Evolutionary conservation across 2,888 invertebrate genomes (phyloP).

Genomic region (Drosophila meridiana): DNA sequence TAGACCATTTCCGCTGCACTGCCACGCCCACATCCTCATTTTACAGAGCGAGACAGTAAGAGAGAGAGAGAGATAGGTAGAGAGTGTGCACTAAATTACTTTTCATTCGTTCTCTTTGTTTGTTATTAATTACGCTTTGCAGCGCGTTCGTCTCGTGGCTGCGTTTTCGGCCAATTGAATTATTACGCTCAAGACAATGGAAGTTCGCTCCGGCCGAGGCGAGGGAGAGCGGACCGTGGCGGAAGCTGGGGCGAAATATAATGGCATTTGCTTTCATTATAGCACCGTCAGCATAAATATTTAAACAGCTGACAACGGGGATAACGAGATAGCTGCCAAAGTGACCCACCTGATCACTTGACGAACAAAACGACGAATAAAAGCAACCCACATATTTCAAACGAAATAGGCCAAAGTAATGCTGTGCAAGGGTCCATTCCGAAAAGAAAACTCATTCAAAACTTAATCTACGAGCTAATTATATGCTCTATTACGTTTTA

Average conservation of each 20-base stretch:
- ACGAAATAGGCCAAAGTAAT: constrained; percentile 11
- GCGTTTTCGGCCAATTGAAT: constrained; percentile 71
- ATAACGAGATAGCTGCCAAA: constrained; percentile 63
- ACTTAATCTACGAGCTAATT: constrained; percentile 40
- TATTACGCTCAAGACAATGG: constrained; percentile 67
- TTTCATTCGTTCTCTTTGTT: constrained; percentile 64
- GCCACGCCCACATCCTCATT: constrained; percentile 76
- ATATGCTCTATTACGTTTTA: constrained; percentile 15
- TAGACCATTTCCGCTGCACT: constrained; percentile 66
- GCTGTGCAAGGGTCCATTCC: constrained; percentile 1
- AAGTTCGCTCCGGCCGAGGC: constrained; percentile 16
- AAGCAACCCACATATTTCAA: constrained; percentile 47
- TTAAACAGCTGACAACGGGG: constrained; percentile 72
- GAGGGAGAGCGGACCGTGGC: neutral
- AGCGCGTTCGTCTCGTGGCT: constrained; percentile 52
- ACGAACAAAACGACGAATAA: neutral
- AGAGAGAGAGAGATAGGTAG: neutral
- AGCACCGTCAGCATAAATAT: constrained; percentile 72
- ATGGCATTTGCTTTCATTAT: constrained; percentile 75
- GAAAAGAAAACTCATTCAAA: constrained; percentile 11
- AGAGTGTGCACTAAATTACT: constrained; percentile 51
- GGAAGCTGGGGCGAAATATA: constrained; percentile 37
- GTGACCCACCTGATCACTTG: constrained; percentile 14
- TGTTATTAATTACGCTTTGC: constrained; percentile 73
- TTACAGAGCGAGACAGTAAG: constrained; percentile 18